Percentiles rank a stretch among this genome's conserved stretches.
These are phyloP conservation scores for Gallirallus australis DNA, from an alignment of 2,797 vertebrate species.

Conservation along the genomic window DNA sequence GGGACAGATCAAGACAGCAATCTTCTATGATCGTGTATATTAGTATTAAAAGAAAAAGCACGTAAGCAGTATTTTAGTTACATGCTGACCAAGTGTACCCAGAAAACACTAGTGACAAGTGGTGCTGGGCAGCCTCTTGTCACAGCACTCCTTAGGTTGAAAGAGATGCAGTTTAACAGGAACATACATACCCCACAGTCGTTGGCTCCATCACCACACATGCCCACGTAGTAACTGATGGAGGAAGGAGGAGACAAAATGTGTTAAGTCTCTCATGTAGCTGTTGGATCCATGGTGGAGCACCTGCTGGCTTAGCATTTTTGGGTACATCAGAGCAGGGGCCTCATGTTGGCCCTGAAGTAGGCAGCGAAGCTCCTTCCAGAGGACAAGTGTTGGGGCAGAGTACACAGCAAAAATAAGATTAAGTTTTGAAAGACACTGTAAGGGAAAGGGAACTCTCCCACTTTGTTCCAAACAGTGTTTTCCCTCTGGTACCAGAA, in stretches of 20 bases:
- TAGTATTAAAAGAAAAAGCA: not conserved
- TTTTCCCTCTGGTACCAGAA: not conserved
- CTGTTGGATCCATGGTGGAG: not conserved
- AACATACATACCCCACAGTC: constrained; percentile 75
- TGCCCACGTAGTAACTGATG: constrained; percentile 76
- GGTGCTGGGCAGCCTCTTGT: not conserved
- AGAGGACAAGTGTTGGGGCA: not conserved
- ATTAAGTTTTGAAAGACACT: not conserved
- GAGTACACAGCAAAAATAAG: not conserved
- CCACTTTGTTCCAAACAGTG: not conserved
- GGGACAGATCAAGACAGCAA: not conserved
- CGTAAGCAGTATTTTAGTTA: not conserved
- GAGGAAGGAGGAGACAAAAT: not conserved
- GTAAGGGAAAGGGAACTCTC: not conserved
- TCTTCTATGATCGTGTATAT: not conserved
- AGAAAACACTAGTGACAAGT: not conserved
- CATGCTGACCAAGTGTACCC: rapidly evolving
- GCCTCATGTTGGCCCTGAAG: not conserved
- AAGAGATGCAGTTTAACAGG: not conserved
- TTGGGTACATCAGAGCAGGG: not conserved
- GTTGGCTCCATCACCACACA: constrained; percentile 80
- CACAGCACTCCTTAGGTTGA: not conserved
- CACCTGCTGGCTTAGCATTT: not conserved
- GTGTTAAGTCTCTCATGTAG: not conserved
- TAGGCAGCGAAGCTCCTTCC: not conserved